A percentile compares a stretch with the other conserved stretches of the same genome.
phyloP scores from a whole-genome alignment of 2,113 vertebrate species.

The Isichthys henryi region DNA sequence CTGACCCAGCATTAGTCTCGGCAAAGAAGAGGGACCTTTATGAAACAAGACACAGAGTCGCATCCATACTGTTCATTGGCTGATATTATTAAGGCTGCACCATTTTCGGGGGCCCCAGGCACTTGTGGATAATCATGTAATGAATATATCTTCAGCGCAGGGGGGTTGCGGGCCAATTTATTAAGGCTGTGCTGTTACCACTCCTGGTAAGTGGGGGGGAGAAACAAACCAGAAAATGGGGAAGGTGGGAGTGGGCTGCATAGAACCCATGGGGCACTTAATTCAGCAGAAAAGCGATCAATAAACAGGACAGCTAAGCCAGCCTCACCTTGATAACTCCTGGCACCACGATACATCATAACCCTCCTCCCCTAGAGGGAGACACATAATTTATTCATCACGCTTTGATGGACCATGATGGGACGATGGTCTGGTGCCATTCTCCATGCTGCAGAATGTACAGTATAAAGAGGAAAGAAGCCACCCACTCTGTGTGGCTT shows the following conservation, averaged over 20 bases:
- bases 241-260: constrained; percentile 33
- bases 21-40: neutral
- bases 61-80: constrained; percentile 20
- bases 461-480: neutral
- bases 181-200: constrained; percentile 18
- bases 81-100: constrained; percentile 37
- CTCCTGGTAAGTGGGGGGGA: neutral
- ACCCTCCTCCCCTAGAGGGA: constrained; percentile 9
- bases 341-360: constrained; percentile 48
- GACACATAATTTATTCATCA: neutral
- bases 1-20: neutral
- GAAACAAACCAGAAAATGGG: constrained; percentile 38
- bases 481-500: neutral
- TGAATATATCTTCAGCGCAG: constrained; percentile 38
- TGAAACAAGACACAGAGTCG: neutral
- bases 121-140: constrained; percentile 42
- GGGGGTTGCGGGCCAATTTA: constrained; percentile 30
- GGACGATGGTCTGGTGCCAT: neutral
- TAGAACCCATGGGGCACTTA: constrained; percentile 52
- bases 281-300: constrained; percentile 46
- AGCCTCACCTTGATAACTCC: constrained; percentile 48
- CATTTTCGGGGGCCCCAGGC: constrained; percentile 29
- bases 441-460: neutral
- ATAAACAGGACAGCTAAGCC: constrained; percentile 51
- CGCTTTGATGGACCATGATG: constrained; percentile 25